Evolutionary conservation across 2,888 invertebrate genomes (phyloP), one percentile per base, ranked within the genome.

Genomic region (Hyposoter didymator): DNA sequence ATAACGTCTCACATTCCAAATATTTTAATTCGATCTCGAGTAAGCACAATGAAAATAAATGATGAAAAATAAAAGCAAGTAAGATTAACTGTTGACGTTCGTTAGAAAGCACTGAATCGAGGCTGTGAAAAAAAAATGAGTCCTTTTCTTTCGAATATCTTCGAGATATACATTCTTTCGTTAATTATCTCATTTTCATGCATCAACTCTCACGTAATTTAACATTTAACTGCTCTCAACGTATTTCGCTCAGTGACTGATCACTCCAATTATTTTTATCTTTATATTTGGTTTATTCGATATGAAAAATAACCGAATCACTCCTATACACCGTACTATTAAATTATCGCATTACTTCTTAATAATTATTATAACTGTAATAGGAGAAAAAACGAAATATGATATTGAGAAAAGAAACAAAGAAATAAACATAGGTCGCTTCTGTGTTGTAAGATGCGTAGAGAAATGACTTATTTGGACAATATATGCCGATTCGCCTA

Each of bases 401-500:
- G 67, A 84, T 86, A 87, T 73, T 66, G 76, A 88, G 76, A 79
- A 70, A 67, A 79, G 43, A 78, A 73, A 35, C 39, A 39, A 69
- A 81, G 75, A 75, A 80, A 82, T 84, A 84, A 86, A 83, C 79
- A 85, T 87, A 84, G 79, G 87, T 81, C 67, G 87, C 88, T 87
- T 87, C 86, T 87, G 87, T 88, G 85, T 87, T 87, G 86, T 87
- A 87, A 66, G 76, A 82, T 80, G 81, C 78, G 64, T 88, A 84
- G 80, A 62, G 47, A 72, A 73, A 82, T 82, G 43, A 86, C 83
- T 86, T 84, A 78, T 85, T 79, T 82, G 64, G 52, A 81, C 83
- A 67, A 78, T 84, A 79, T 84, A 85, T 67, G 66, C 70, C 59
- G 47, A 74, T 78, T 74, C 28, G 67, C 59, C 78, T 74, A 55